Percentiles rank a stretch among this genome's conserved stretches.
Conservation (phyloP, 2,113 vertebrate genomes). For the Psilopogon haemacephalus region DNA sequence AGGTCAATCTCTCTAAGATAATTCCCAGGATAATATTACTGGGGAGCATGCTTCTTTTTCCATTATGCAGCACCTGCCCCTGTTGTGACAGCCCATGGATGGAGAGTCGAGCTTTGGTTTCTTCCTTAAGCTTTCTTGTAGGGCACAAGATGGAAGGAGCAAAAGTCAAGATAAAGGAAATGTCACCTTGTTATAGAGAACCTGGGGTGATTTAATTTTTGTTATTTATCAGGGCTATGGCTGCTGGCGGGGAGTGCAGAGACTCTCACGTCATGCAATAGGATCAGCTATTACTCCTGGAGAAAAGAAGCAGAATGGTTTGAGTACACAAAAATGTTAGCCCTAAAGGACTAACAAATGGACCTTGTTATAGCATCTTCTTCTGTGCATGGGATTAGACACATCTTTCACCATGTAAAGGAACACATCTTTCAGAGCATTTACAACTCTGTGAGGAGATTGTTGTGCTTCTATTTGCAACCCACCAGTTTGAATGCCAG, state of each 20-base stretch:
- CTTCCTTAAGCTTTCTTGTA: background rate
- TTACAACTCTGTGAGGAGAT: background rate
- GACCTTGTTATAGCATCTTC: background rate
- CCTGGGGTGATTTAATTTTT: background rate
- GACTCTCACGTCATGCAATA: background rate
- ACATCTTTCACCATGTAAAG: background rate
- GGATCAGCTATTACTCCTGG: background rate
- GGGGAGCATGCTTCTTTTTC: slow-evolving; percentile 40
- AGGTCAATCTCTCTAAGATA: slow-evolving; percentile 78
- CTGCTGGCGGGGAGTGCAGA: background rate
- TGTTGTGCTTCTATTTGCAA: background rate
- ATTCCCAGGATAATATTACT: slow-evolving; percentile 73
- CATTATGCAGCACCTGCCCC: slow-evolving; percentile 51
- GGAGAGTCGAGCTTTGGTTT: background rate
- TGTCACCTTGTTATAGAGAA: background rate
- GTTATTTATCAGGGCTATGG: background rate
- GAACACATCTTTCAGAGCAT: background rate
- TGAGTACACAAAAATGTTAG: background rate
- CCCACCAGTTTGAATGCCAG: background rate
- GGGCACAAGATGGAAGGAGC: background rate
- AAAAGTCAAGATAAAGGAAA: background rate
- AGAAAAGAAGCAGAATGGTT: background rate
- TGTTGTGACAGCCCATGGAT: background rate
- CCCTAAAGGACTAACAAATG: background rate
- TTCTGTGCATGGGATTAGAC: background rate